Evolutionary conservation across 2,797 vertebrate species (phyloP).

Genomic region (Pseudochaenichthys georgianus): DNA sequence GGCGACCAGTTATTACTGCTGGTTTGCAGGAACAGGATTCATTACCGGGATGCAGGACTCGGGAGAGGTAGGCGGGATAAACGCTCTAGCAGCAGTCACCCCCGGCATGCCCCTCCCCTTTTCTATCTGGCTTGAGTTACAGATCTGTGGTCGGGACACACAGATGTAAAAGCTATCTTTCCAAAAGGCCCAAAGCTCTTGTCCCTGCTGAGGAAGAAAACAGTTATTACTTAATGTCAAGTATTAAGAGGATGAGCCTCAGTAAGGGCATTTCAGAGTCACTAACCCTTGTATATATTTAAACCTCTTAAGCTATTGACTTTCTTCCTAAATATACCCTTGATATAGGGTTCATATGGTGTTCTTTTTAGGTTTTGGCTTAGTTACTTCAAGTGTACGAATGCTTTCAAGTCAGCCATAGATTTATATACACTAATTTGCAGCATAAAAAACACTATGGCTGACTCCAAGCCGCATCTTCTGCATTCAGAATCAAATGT

Average conservation of each 20-base stretch:
- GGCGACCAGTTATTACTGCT: constrained; percentile 61
- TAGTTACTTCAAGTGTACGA: too few species aligned
- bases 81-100: constrained; percentile 50
- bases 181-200: constrained; percentile 3
- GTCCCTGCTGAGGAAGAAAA: constrained; percentile 18
- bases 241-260: constrained; percentile 49
- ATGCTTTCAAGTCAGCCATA: too few species aligned
- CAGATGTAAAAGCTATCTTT: constrained; percentile 68
- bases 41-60: constrained; percentile 43
- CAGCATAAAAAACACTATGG: too few species aligned
- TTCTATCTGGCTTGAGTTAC: constrained; percentile 53
- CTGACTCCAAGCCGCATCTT: neutral
- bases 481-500: constrained; percentile 8
- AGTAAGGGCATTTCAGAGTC: constrained; percentile 1
- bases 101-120: constrained; percentile 14
- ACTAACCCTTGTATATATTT: neutral
- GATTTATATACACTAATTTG: too few species aligned
- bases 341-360: neutral
- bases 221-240: constrained; percentile 37
- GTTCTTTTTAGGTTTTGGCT: neutral
- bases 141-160: constrained; percentile 51
- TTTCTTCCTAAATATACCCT: neutral
- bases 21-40: constrained; percentile 58
- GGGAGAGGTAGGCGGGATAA: constrained; percentile 52
- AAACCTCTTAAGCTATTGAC: neutral